Base-by-base conservation (phyloP, 2,888 invertebrate species). In the Prosopocoilus inquinatus region DNA sequence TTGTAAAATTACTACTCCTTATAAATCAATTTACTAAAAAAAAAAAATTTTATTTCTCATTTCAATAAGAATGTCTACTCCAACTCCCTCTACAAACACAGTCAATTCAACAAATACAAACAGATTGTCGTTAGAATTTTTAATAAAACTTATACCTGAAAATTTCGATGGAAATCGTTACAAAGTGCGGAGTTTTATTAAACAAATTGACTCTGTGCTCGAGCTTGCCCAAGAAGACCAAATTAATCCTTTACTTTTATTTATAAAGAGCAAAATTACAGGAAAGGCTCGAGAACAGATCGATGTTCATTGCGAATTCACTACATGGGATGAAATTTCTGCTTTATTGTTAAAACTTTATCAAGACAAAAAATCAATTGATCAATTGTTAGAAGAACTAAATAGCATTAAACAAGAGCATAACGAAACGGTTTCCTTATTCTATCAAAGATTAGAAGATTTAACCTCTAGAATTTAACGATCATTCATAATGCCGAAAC, bases 121-220 rank as follows among this genome's bases (percentile, higher is more conserved):
- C n/a, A n/a, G n/a, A n/a, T n/a, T n/a, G n/a, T 20, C 20, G 5
- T 20, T 20, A 20, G 15, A 43, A 11, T 48, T 48, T 12, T 9
- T 48, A 12, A 48, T 48, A n/a, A 48, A 48, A 48, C 4, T 48
- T 7, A 48, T 48, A 8, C 38, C 48, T 0, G 48, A 48, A n/a
- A 36, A 9, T n/a, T 48, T 48, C 38, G 48, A 48, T 38, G 48
- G 48, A 1, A 44, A 55, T 48, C 35, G 47, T 38, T 45, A 32
- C 9, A 47, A 59, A 55, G 33, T 61, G 9, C 12, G 57, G 2
- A 41, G 53, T 32, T 59, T 61, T 36, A 61, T 61, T 12, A 61
- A 61, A 47, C 59, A 55, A 53, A 46, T 61, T 15, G 59, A 60
- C 36, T 46, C 46, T 2, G 58, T 56, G 8, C 53, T 60, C 20